A percentile compares a stretch with the other conserved stretches of the same genome.
Evolutionary conservation across 2,888 invertebrate species (phyloP).

Genomic region (Noctua janthe): DNA sequence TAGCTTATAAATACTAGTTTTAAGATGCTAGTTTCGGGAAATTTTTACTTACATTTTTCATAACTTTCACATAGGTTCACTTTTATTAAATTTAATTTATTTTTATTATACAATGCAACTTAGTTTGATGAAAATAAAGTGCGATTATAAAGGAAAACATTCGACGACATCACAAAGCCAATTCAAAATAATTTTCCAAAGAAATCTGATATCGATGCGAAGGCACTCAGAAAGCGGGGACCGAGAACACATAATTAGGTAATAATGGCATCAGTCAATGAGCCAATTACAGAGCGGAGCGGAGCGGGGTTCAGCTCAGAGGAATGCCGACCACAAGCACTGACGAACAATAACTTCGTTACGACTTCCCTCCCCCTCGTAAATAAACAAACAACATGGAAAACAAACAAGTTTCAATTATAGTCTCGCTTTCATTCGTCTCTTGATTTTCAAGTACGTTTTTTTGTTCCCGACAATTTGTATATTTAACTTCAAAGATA

Average conservation of each 20-base stretch:
- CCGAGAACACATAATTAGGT: constrained; percentile 72
- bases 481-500: constrained; percentile 64
- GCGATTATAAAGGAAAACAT: neutral
- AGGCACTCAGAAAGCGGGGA: constrained; percentile 57
- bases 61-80: neutral
- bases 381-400: constrained; percentile 76
- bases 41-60: neutral
- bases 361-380: constrained; percentile 67
- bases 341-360: constrained; percentile 77
- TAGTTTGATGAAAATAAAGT: neutral
- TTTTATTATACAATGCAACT: neutral
- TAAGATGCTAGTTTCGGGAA: neutral
- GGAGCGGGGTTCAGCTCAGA: constrained; percentile 50
- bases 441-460: constrained; percentile 56
- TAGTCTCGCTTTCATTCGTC: constrained; percentile 54
- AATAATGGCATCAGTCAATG: constrained; percentile 74
- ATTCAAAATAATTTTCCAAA: constrained; percentile 45
- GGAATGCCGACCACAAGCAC: constrained; percentile 58
- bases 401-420: constrained; percentile 69
- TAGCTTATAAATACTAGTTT: neutral
- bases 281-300: constrained; percentile 73
- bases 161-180: constrained; percentile 19
- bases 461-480: constrained; percentile 57
- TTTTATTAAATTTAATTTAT: neutral
- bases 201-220: constrained; percentile 42